phyloP scores from a whole-genome alignment of 2,113 vertebrate species.

The Sterrhoptilus dennistouni region DNA sequence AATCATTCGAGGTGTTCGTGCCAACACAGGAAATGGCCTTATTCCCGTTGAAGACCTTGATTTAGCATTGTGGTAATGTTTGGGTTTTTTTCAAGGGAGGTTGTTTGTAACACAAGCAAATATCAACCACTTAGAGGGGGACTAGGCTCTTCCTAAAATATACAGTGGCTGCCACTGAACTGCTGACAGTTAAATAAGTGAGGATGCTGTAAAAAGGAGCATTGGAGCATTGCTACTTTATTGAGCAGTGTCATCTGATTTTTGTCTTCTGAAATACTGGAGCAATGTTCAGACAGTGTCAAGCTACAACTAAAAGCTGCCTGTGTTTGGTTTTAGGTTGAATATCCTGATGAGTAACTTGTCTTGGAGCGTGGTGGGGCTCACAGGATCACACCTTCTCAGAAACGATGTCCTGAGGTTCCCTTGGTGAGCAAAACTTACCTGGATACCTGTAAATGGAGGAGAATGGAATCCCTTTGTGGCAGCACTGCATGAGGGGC shows the following conservation, averaged over 20 bases:
- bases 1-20: not conserved
- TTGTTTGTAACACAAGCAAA: not conserved
- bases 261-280: not conserved
- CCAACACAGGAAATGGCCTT: fast-evolving
- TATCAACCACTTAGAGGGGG: not conserved
- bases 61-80: not conserved
- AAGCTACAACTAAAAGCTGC: not conserved
- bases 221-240: not conserved
- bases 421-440: not conserved
- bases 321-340: not conserved
- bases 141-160: not conserved
- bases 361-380: not conserved
- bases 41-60: not conserved
- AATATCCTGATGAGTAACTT: not conserved
- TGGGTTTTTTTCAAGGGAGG: fast-evolving
- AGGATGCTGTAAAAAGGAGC: not conserved
- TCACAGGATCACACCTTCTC: not conserved
- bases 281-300: not conserved
- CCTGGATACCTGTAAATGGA: not conserved
- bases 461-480: not conserved
- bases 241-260: not conserved
- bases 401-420: not conserved
- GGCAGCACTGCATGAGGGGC: not conserved
- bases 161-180: not conserved
- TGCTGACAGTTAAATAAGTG: not conserved